These are phyloP conservation scores for Pollimyrus isidori DNA, from an alignment of 2,113 vertebrate species.

Conservation along the genomic window DNA sequence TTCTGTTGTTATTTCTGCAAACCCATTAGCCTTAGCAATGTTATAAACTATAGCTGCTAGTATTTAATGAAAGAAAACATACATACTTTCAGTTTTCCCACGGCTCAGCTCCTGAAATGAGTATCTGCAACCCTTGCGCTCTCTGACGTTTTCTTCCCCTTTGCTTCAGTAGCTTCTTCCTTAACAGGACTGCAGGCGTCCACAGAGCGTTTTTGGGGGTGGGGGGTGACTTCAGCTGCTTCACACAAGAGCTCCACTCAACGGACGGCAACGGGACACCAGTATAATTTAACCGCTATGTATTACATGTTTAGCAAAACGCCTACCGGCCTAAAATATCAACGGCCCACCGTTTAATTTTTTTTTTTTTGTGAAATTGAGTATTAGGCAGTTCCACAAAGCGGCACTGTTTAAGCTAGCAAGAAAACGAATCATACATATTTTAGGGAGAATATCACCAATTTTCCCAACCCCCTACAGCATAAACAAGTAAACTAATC, in stretches of 20 bases:
- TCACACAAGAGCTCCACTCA: slow-evolving; percentile 45
- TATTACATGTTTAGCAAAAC: neutral
- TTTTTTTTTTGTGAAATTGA: neutral
- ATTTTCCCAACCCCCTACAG: neutral
- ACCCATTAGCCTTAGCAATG: neutral
- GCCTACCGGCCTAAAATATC: neutral
- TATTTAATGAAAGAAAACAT: neutral
- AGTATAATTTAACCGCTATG: neutral
- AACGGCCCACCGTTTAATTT: neutral
- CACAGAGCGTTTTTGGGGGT: neutral
- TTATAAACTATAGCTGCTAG: neutral
- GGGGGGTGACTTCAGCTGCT: neutral
- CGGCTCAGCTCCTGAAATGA: neutral
- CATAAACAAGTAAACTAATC: neutral
- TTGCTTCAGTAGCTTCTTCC: slow-evolving; percentile 27
- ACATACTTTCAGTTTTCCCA: neutral
- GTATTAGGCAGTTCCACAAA: neutral
- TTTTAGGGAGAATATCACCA: neutral
- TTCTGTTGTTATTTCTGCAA: neutral
- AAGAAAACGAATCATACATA: neutral
- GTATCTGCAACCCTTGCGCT: neutral
- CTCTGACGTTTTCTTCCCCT: slow-evolving; percentile 34
- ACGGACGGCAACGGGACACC: slow-evolving; percentile 23
- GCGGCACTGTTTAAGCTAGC: neutral
- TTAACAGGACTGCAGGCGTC: slow-evolving; percentile 12